These are phyloP conservation scores for Dinomys branickii DNA, from an alignment of 2,113 vertebrate genomes.

Conservation along the genomic window DNA sequence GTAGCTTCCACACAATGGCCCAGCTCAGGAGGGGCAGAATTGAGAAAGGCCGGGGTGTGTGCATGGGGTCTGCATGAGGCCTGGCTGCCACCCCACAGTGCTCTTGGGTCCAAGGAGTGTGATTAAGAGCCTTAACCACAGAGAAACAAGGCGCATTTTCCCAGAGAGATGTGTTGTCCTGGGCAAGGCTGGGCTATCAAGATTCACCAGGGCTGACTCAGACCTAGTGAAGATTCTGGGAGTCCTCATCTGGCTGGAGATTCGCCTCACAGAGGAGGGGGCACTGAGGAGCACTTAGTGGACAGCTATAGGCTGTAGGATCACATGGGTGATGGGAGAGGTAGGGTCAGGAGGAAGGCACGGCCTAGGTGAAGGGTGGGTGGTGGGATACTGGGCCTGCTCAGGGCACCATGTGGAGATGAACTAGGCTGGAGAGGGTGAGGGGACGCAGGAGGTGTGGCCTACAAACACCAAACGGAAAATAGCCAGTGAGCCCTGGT, in stretches of 20 bases:
- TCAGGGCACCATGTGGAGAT: neutral
- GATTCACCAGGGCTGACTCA: neutral
- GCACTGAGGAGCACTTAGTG: neutral
- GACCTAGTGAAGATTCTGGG: neutral
- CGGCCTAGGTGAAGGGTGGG: neutral
- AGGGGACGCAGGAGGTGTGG: fast-evolving
- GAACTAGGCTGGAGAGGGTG: neutral
- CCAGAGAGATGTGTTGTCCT: neutral
- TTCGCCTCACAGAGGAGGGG: neutral
- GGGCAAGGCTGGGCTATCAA: neutral
- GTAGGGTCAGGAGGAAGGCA: neutral
- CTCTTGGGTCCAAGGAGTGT: neutral
- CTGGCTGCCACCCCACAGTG: neutral
- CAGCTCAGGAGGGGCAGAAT: neutral
- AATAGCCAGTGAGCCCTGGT: neutral
- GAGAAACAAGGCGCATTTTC: neutral
- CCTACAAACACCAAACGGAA: neutral
- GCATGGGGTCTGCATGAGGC: fast-evolving
- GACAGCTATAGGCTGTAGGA: neutral
- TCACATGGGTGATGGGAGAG: neutral
- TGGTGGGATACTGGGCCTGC: neutral
- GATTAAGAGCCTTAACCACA: neutral
- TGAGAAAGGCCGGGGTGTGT: too few species aligned
- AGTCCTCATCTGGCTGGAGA: neutral
- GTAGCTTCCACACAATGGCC: neutral